Evolutionary conservation across 2,113 vertebrate species (phyloP), one percentile per base, ranked within the genome.

Genomic region (Sinocyclocheilus anophthalmus): DNA sequence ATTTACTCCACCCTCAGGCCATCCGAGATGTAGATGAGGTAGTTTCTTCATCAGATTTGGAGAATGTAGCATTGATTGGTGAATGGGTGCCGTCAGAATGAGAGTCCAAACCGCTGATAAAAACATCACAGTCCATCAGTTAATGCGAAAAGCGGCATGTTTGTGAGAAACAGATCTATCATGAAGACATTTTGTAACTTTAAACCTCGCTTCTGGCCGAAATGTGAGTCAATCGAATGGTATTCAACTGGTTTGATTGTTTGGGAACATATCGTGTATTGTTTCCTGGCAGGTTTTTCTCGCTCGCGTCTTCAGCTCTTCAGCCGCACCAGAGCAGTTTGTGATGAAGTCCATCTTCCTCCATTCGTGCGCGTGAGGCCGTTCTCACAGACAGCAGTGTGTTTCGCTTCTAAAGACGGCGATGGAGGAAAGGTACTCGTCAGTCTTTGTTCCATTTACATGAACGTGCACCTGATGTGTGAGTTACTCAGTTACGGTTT

Each of bases 401-500:
- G 96, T 92, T 99, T 96, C 91, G 95, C 96, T 22, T 95, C 97
- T 75, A 99, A 98, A 94, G 98, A 98, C 88, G 90, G 94, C 3
- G 96, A 99, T 81, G 94, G 96, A 87, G 96, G 92, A 93, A 98
- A 98, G 96, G 97, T 98, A 95, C 69, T 1, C 33, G 75, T 42
- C 37, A 37, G 12, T 45, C 5, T 14, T 33, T n/a, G 9, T n/a
- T 13, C 0, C 20, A 0, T 3, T 24, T 10, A 10, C 10, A 11
- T 14, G 11, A n/a, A 1, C 24, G 33, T 81, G 26, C 26, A 8
- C 20, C 12, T 9, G 26, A 2, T 0, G 26, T 37, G 1, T 77
- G 4, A 37, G 11, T 22, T 26, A 1, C 45, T 13, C 5, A 3
- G 26, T 9, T 63, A 14, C 59, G 94, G 76, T 9, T 39, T 39